Conservation (phyloP, 2,888 invertebrate genomes). For the Melolontha melolontha region DNA sequence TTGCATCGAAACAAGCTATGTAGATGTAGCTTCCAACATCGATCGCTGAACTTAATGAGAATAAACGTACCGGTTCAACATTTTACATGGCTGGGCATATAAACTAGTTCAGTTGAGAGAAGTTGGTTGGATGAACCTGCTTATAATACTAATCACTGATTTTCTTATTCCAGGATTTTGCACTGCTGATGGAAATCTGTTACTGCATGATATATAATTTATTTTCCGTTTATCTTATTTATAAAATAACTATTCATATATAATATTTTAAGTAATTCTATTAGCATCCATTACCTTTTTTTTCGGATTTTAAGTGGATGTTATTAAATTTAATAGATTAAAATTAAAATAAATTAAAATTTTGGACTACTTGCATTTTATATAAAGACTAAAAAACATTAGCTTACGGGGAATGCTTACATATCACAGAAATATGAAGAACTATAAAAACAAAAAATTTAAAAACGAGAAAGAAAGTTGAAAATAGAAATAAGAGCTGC, state of each 20-base stretch:
- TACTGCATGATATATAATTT: slow-evolving; percentile 3
- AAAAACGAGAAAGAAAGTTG: no score
- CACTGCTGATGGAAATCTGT: not conserved
- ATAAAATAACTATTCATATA: not conserved
- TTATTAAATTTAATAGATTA: no score
- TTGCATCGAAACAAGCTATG: slow-evolving; percentile 24
- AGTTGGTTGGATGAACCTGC: slow-evolving; percentile 18
- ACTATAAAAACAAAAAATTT: no score
- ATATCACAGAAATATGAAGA: no score
- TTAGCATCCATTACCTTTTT: no score
- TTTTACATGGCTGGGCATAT: slow-evolving; percentile 33
- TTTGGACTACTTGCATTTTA: no score
- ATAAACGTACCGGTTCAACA: slow-evolving; percentile 23
- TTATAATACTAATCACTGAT: slow-evolving; percentile 30
- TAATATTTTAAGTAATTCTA: not conserved
- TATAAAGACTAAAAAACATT: no score
- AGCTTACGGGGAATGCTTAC: no score
- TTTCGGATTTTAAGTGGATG: no score
- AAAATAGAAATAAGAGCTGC: no score
- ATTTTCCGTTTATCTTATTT: not conserved
- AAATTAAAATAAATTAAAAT: no score
- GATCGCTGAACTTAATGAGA: slow-evolving; percentile 30
- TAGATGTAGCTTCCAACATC: slow-evolving; percentile 17
- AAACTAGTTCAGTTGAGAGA: slow-evolving; percentile 22
- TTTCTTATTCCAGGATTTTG: slow-evolving; percentile 12